Base-by-base conservation (phyloP, 2,797 vertebrate species). In the Chaetophractus vellerosus region DNA sequence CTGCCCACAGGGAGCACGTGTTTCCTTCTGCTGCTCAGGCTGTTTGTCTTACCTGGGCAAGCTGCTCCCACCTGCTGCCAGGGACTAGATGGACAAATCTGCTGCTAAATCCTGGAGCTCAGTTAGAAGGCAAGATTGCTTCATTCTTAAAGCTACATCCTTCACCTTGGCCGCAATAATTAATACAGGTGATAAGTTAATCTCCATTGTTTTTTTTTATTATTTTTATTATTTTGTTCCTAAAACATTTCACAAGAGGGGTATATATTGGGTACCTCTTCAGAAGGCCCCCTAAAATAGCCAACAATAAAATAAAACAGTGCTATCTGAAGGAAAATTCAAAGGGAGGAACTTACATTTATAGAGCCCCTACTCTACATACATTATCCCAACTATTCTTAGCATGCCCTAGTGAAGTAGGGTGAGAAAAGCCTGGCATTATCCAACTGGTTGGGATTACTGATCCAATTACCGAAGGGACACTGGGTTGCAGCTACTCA, bases 1-100 rank as follows among this genome's bases (percentile, higher is more conserved):
- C 23, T 61, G 28, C 9, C 38, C 12, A 0, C 0, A 14, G 55
- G 55, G 19, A 48, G 5, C 10, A 5, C 0, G 1, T 0, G n/a
- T 8, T 61, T 48, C 28, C 19, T 72, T 76, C 23, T 36, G 33
- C 8, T 23, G 21, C 26, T 71, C 18, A 5, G 3, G 24, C 45
- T 57, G 5, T 6, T 24, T 57, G 9, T 26, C 19, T 41, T n/a
- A 33, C 21, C 55, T 63, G 63, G 55, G 9, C 7, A 64, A 4
- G 4, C 4, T 28, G 24, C 15, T 3, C 61, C 9, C 9, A 21
- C 7, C 6, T 24, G 33, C 33, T 45, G 2, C 19, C 18, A 23
- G 21, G 18, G 16, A 14, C 28, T 38, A 3, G 33, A 15, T 26
- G 41, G 31, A 33, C 16, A 21, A 59, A 57, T 9, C 14, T 19